Percentiles rank a stretch among this genome's conserved stretches.
These are phyloP conservation scores for Daphoenositta chrysoptera DNA, from an alignment of 2,113 vertebrate genomes.

Conservation along the genomic window DNA sequence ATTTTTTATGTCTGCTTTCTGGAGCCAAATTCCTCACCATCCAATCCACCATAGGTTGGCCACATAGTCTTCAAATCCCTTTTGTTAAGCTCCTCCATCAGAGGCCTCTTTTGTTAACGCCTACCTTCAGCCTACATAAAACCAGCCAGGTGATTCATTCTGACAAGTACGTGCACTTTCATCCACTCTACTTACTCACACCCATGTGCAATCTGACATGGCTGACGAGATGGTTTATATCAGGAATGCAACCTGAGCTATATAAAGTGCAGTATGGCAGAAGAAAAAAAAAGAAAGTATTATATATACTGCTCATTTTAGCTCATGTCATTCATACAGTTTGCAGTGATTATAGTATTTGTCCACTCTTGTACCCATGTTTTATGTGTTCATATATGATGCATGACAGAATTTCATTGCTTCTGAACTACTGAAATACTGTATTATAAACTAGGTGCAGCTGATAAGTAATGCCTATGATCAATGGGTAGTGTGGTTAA, in stretches of 20 bases:
- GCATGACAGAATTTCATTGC: neutral
- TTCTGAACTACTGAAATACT: neutral
- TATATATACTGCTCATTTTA: neutral
- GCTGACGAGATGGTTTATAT: neutral
- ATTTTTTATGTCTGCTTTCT: neutral
- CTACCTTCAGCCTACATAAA: neutral
- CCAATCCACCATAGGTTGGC: neutral
- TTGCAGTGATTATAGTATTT: neutral
- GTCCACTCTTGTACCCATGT: neutral
- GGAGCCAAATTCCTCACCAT: neutral
- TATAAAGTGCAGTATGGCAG: neutral
- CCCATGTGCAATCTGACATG: neutral
- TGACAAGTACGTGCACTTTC: neutral
- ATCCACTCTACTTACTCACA: neutral
- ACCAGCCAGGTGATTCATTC: neutral
- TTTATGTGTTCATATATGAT: neutral
- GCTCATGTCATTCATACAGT: neutral
- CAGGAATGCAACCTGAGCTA: neutral
- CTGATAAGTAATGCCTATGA: neutral
- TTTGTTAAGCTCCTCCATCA: neutral
- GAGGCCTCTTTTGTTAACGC: neutral
- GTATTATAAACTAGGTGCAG: neutral
- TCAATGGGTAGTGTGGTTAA: slow-evolving; percentile 48
- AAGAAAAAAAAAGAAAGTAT: neutral
- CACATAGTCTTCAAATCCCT: neutral